phyloP scores from a whole-genome alignment of 2,113 vertebrate genomes.

The Rynchops niger region DNA sequence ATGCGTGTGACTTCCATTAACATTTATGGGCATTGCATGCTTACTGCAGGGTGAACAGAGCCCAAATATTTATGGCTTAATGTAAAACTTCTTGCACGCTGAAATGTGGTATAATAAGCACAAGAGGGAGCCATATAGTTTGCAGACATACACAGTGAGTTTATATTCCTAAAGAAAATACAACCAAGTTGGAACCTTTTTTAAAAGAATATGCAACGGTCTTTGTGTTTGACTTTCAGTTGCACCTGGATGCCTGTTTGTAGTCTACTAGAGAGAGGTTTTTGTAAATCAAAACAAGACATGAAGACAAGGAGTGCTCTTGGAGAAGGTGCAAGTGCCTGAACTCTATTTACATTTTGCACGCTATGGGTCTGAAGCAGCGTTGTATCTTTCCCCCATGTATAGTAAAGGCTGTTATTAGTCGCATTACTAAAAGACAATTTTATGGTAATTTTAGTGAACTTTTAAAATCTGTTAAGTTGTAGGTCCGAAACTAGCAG shows the following conservation, averaged over 20 bases:
- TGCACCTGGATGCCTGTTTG: neutral
- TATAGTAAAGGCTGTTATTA: neutral
- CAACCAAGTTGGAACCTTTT: neutral
- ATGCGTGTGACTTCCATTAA: neutral
- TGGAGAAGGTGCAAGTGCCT: neutral
- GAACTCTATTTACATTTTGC: neutral
- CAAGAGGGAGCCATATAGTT: conserved; percentile 72
- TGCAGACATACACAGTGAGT: neutral
- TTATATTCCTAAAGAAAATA: conserved; percentile 8
- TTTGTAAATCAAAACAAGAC: neutral
- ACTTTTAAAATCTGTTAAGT: neutral
- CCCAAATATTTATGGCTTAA: neutral
- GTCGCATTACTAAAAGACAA: neutral
- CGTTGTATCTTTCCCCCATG: neutral
- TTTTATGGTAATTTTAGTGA: neutral
- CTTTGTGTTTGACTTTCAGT: neutral
- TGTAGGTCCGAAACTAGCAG: neutral
- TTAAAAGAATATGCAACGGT: neutral
- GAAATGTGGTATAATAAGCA: conserved; percentile 61
- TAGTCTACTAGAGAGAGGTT: neutral
- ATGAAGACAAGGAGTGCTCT: neutral
- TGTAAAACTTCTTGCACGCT: neutral
- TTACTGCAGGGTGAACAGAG: neutral
- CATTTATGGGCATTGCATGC: neutral
- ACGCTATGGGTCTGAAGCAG: neutral